A percentile compares a stretch with the other conserved stretches of the same genome.
Conservation (phyloP, 2,113 vertebrate genomes). For the Bufo gargarizans region DNA sequence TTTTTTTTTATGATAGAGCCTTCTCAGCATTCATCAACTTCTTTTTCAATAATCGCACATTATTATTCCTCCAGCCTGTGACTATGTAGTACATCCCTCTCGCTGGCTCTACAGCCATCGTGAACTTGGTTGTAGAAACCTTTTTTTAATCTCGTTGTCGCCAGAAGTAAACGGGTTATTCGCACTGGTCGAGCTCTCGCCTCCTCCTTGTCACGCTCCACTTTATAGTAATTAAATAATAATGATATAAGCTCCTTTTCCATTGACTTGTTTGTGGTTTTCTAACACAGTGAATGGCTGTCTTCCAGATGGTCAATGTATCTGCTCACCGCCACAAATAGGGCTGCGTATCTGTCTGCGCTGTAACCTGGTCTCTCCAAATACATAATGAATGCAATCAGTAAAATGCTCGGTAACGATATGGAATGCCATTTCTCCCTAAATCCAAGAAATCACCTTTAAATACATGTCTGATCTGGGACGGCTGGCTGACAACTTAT, state of each 20-base stretch:
- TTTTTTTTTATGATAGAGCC: too few relatives aligned
- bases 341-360: not conserved
- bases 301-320: not conserved
- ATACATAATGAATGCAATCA: conserved; percentile 1
- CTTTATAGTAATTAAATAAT: conserved; percentile 11
- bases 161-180: not conserved
- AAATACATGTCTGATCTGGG: not conserved
- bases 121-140: not conserved
- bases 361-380: not conserved
- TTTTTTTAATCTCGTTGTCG: not conserved
- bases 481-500: not conserved
- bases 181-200: not conserved
- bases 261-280: conserved; percentile 9
- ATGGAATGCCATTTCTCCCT: not conserved
- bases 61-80: not conserved
- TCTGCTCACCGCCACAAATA: conserved; percentile 8
- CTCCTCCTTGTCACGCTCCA: not conserved
- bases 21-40: too few relatives aligned
- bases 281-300: not conserved
- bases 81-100: not conserved
- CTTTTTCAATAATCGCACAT: not conserved
- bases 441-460: not conserved
- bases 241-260: not conserved
- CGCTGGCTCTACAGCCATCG: not conserved
- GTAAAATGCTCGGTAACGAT: not conserved